Percentiles rank a stretch among this genome's conserved stretches.
Conservation (phyloP, 2,113 vertebrate species). For the Rhadina sibilatrix region DNA sequence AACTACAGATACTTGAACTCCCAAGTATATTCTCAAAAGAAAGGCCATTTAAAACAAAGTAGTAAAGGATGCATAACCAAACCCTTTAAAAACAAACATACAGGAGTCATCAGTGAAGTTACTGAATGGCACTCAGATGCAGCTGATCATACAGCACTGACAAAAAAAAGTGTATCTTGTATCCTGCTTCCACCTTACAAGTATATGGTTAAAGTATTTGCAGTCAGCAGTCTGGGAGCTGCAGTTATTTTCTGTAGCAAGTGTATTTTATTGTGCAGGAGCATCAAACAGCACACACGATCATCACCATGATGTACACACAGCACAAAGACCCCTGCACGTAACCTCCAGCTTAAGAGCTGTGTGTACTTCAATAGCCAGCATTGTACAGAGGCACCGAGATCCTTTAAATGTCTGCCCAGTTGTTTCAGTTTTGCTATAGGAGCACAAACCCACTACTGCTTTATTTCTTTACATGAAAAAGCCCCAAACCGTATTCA, state of each 20-base stretch:
- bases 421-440: background rate
- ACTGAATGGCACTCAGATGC: background rate
- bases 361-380: background rate
- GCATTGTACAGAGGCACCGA: background rate
- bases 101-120: background rate
- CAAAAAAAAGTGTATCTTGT: background rate
- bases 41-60: background rate
- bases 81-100: background rate
- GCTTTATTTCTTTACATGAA: background rate
- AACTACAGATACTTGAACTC: background rate
- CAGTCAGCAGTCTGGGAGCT: background rate
- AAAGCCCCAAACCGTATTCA: background rate
- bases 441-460: background rate
- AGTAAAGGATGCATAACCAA: background rate
- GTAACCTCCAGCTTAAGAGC: background rate
- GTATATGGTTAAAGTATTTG: background rate
- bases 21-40: background rate
- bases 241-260: background rate
- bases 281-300: background rate
- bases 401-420: background rate
- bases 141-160: background rate
- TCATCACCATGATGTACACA: background rate
- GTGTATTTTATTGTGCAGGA: background rate
- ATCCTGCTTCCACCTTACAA: background rate
- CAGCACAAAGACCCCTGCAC: background rate